phyloP scores from a whole-genome alignment of 1,140 invertebrate genomes.

The Drosophila nasuta region DNA sequence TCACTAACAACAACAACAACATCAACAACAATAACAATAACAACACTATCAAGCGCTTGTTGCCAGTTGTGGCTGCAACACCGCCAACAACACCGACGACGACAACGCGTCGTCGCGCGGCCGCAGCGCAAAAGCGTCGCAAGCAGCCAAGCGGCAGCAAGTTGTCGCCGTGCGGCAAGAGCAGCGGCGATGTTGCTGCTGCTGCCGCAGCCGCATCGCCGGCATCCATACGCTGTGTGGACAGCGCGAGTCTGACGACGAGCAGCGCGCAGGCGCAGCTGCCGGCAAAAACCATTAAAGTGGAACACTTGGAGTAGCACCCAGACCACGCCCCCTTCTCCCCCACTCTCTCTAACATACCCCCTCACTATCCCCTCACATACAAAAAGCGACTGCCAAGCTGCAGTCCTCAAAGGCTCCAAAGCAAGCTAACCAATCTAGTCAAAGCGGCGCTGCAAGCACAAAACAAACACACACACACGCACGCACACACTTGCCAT shows the following conservation, averaged over 20 bases:
- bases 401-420: slow-evolving; percentile 3
- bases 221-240: slow-evolving; percentile 59
- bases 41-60: slow-evolving; percentile 45
- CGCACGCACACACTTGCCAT: slow-evolving; percentile 21
- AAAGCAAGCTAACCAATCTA: slow-evolving; percentile 57
- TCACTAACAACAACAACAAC: slow-evolving; percentile 36
- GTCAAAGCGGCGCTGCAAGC: slow-evolving; percentile 61
- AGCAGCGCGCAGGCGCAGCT: slow-evolving; percentile 46
- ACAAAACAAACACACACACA: slow-evolving; percentile 25
- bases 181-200: slow-evolving; percentile 10
- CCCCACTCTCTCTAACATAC: neutral
- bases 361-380: neutral
- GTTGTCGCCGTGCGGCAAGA: slow-evolving; percentile 4
- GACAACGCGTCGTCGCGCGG: slow-evolving; percentile 18
- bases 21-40: slow-evolving; percentile 55
- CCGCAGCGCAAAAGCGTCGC: slow-evolving; percentile 46
- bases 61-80: slow-evolving; percentile 59
- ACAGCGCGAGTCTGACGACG: slow-evolving; percentile 62
- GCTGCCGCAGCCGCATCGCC: neutral
- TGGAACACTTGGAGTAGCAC: slow-evolving; percentile 61
- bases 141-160: slow-evolving; percentile 35
- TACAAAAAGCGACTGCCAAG: neutral
- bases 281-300: slow-evolving; percentile 64
- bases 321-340: neutral
- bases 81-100: slow-evolving; percentile 9